Evolutionary conservation across 2,797 vertebrate genomes (phyloP).

Genomic region (Crax fasciolata): DNA sequence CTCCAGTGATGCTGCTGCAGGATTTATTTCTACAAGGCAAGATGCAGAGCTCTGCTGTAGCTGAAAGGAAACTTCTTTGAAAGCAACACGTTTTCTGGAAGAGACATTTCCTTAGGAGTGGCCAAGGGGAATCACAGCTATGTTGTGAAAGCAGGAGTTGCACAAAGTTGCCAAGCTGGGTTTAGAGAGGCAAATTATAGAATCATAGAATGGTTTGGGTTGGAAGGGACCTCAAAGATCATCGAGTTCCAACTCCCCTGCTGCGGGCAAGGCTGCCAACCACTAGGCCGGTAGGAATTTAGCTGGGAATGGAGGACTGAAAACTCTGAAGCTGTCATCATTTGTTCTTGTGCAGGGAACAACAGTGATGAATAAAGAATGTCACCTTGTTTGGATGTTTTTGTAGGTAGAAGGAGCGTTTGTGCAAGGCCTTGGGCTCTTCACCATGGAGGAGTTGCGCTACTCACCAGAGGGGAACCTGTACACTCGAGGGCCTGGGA

Average conservation of each 20-base stretch:
- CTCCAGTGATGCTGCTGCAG: not conserved
- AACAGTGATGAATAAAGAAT: not conserved
- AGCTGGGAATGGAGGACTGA: not conserved
- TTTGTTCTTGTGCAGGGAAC: not conserved
- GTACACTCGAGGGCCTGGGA: conserved; percentile 92
- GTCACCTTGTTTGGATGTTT: conserved; percentile 28
- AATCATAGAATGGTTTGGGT: no score
- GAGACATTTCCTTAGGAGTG: not conserved
- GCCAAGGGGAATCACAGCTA: not conserved
- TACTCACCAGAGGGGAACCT: conserved; percentile 91
- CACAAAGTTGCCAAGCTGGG: not conserved
- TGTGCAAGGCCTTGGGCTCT: conserved; percentile 94
- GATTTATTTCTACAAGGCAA: not conserved
- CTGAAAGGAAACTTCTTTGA: not conserved
- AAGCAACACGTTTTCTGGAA: not conserved
- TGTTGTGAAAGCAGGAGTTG: not conserved
- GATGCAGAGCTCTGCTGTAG: not conserved
- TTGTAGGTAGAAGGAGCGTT: conserved; percentile 94
- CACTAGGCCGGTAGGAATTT: not conserved
- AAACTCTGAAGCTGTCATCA: not conserved
- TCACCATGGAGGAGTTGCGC: conserved; percentile 93
- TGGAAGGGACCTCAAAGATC: no score
- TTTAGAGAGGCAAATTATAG: not conserved
- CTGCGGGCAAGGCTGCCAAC: no score
- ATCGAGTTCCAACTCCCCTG: no score